Evolutionary conservation across 2,113 vertebrate species (phyloP).

Genomic region (Eurypyga helias): DNA sequence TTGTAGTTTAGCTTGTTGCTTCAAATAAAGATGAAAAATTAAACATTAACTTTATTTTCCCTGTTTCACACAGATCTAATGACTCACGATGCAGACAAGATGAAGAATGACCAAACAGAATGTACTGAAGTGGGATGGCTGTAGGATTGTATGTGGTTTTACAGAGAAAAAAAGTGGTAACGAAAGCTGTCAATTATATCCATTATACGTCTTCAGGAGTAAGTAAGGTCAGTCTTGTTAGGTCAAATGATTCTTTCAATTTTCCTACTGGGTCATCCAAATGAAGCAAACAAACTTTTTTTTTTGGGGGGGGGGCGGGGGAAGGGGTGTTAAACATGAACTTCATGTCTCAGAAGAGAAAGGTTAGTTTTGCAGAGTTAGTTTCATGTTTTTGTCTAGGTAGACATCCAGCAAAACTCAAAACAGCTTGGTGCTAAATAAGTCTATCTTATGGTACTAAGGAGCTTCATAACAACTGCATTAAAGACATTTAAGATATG

Average conservation of each 20-base stretch:
- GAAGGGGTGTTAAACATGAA: too few species aligned
- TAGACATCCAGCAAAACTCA: neutral
- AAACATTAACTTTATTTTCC: constrained; percentile 2
- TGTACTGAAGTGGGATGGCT: neutral
- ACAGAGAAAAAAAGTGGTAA: neutral
- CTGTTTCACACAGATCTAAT: neutral
- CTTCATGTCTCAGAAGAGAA: neutral
- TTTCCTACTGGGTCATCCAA: neutral
- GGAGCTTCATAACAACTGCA: neutral
- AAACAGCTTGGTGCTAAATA: neutral
- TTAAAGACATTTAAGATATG: neutral
- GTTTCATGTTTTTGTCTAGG: neutral
- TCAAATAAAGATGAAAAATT: neutral
- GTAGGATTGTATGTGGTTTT: neutral
- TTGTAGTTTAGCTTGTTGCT: neutral
- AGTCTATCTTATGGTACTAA: neutral
- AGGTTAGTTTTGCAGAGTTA: neutral
- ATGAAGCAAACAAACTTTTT: neutral
- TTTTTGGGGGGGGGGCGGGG: neutral
- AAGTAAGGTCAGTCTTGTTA: neutral
- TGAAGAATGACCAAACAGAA: neutral
- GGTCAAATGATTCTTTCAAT: neutral
- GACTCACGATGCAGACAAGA: neutral
- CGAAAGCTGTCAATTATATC: neutral
- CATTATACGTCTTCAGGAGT: neutral